Percentiles rank a stretch among this genome's conserved stretches.
phyloP scores from a whole-genome alignment of 2,113 vertebrate genomes.

The Sakesphorus luctuosus region DNA sequence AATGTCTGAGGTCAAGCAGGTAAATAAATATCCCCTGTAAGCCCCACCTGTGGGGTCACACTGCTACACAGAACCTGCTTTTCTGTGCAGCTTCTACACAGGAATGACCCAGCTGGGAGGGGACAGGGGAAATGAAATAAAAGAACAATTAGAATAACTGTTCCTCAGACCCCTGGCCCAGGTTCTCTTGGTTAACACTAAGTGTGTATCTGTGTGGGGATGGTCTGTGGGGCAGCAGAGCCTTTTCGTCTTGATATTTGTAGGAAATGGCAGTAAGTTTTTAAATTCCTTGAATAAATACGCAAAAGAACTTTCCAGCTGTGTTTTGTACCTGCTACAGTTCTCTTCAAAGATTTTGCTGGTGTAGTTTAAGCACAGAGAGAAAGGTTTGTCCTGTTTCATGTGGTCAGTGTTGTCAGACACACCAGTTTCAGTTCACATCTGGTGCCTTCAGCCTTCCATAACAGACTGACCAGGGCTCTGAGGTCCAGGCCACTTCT shows the following conservation, averaged over 20 bases:
- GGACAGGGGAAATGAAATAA: neutral
- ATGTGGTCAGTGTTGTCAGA: neutral
- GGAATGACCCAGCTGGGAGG: neutral
- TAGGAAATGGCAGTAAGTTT: neutral
- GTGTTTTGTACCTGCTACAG: neutral
- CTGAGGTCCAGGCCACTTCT: neutral
- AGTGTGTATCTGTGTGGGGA: neutral
- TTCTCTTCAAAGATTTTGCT: neutral
- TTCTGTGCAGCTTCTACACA: neutral
- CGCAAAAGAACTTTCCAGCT: neutral
- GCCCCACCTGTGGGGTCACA: neutral
- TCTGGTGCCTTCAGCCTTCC: neutral
- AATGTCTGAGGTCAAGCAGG: neutral
- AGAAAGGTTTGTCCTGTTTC: neutral
- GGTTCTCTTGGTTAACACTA: neutral
- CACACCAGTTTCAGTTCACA: neutral
- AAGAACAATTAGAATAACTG: neutral
- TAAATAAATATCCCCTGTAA: neutral
- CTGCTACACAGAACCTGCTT: neutral
- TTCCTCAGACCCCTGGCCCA: neutral
- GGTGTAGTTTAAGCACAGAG: neutral
- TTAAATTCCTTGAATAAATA: neutral
- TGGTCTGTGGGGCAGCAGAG: neutral
- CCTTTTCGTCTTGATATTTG: neutral
- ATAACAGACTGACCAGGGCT: neutral